Percentiles rank a stretch among this genome's conserved stretches.
Evolutionary conservation across 2,888 invertebrate genomes (phyloP).

Genomic region (Cephus nigrinus): DNA sequence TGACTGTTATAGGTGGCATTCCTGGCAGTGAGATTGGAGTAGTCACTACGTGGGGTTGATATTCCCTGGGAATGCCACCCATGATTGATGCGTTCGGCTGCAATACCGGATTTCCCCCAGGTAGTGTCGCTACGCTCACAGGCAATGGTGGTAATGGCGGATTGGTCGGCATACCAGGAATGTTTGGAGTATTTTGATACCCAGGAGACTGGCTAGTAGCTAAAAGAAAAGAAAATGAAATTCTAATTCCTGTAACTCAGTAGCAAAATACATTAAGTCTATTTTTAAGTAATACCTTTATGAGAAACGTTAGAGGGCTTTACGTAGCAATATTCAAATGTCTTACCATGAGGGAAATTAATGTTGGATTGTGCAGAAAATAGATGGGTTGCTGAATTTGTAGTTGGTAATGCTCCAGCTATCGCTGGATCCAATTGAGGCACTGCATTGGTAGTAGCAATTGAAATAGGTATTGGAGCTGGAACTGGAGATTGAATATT

Average conservation of each 20-base stretch:
- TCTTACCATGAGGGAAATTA: conserved; percentile 45
- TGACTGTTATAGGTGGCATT: conserved; percentile 84
- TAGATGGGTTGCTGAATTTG: conserved; percentile 46
- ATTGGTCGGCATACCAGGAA: conserved; percentile 60
- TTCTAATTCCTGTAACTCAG: neutral
- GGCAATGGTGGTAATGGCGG: conserved; percentile 42
- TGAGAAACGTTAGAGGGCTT: neutral
- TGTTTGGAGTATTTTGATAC: conserved; percentile 52
- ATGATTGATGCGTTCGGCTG: conserved; percentile 40
- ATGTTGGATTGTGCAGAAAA: conserved; percentile 37
- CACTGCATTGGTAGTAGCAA: conserved; percentile 22
- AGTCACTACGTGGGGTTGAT: conserved; percentile 66
- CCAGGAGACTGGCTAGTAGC: conserved; percentile 30
- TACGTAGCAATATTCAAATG: neutral
- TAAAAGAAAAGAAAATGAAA: conserved; percentile 23
- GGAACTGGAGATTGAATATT: conserved; percentile 26
- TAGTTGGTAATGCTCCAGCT: conserved; percentile 67
- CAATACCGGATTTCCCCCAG: conserved; percentile 30
- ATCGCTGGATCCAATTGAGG: conserved; percentile 70
- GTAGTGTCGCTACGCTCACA: conserved; percentile 17
- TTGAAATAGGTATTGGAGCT: conserved; percentile 21
- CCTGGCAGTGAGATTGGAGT: conserved; percentile 80
- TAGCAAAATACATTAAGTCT: conserved; percentile 6
- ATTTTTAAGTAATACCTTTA: neutral
- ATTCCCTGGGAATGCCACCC: conserved; percentile 54